These are phyloP conservation scores for Beris chalybata DNA, from an alignment of 2,888 invertebrate genomes.

Conservation along the genomic window DNA sequence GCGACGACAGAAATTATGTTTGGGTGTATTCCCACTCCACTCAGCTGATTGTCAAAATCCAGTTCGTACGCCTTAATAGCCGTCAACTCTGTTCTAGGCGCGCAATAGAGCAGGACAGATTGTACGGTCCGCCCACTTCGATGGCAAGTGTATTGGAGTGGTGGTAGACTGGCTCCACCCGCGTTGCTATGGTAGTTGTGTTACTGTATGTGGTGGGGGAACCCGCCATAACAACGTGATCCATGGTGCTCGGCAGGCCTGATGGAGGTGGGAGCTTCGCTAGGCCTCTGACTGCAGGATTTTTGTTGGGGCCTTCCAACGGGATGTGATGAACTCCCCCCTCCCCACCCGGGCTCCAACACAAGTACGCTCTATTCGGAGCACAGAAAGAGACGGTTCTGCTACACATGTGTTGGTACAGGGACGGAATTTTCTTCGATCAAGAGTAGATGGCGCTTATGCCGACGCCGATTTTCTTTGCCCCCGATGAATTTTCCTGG, in stretches of 20 bases:
- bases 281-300: background rate
- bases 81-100: conserved; percentile 12
- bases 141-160: conserved; percentile 24
- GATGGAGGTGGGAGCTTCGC: conserved; percentile 13
- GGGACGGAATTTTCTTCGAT: too few species aligned
- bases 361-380: conserved; percentile 1
- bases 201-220: conserved; percentile 3
- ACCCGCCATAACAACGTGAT: background rate
- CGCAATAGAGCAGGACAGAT: background rate
- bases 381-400: background rate
- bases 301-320: conserved; percentile 7
- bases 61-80: conserved; percentile 17
- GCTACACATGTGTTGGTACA: too few species aligned
- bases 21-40: conserved; percentile 35
- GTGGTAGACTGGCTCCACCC: conserved; percentile 25
- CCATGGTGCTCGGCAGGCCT: background rate
- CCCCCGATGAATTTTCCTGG: conserved; percentile 27
- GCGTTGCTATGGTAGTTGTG: conserved; percentile 31
- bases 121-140: conserved; percentile 11
- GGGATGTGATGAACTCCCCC: conserved; percentile 20
- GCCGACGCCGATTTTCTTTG: conserved; percentile 23
- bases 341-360: conserved; percentile 19
- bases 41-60: conserved; percentile 37
- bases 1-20: background rate
- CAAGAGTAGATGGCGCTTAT: conserved; percentile 7